Percentiles rank a stretch among this genome's conserved stretches.
These are phyloP conservation scores for Abscondita cerata DNA, from an alignment of 2,888 invertebrate genomes.

Conservation along the genomic window DNA sequence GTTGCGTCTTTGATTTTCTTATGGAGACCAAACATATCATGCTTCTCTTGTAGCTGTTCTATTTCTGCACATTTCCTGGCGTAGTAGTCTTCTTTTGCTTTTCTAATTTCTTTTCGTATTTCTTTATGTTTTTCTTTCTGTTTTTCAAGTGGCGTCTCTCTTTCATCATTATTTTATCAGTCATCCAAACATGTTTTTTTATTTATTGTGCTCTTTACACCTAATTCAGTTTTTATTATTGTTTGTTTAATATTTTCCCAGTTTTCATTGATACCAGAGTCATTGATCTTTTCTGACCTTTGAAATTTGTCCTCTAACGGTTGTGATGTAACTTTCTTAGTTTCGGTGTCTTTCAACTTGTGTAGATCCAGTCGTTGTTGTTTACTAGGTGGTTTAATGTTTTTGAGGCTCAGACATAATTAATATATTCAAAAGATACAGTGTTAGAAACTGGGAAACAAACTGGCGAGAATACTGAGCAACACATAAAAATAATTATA, in stretches of 20 bases:
- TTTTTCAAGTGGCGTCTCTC: not conserved
- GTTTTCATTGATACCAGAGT: not conserved
- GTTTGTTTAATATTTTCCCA: not conserved
- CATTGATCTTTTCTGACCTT: not conserved
- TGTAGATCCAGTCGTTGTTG: not conserved
- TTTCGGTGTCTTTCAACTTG: not conserved
- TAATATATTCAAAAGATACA: too few species aligned
- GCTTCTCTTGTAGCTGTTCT: not conserved
- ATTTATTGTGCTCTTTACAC: not conserved
- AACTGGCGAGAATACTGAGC: too few species aligned
- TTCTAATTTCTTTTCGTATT: not conserved
- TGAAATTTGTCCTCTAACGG: not conserved
- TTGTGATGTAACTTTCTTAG: not conserved
- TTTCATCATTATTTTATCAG: not conserved
- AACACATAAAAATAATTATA: too few species aligned
- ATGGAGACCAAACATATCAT: not conserved
- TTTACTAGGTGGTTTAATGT: not conserved
- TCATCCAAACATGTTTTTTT: not conserved
- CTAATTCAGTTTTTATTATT: not conserved
- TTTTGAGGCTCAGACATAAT: not conserved
- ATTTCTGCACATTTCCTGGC: not conserved
- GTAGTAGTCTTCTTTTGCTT: not conserved
- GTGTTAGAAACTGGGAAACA: too few species aligned
- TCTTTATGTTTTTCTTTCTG: not conserved
- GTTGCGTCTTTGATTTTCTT: not conserved